phyloP scores from a whole-genome alignment of 1,140 invertebrate species.

The Archegozetes longisetosus region DNA sequence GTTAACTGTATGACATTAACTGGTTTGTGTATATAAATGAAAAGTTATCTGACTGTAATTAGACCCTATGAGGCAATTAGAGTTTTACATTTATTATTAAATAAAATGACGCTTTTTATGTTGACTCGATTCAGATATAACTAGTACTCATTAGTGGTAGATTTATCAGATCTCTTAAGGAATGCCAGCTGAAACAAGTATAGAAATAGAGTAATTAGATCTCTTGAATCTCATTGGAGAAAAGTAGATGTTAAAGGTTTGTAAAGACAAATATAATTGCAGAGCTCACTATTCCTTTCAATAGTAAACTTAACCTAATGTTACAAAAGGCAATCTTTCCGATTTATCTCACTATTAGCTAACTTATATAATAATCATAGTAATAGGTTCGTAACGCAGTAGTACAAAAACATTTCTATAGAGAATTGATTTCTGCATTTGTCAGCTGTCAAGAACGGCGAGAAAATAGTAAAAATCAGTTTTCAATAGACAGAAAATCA shows the following conservation, averaged over 20 bases:
- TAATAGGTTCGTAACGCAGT: neutral
- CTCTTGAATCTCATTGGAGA: neutral
- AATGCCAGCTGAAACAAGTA: neutral
- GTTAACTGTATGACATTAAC: neutral
- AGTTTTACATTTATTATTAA: neutral
- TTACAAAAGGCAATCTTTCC: neutral
- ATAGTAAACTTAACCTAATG: neutral
- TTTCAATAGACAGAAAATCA: neutral
- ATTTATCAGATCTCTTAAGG: neutral
- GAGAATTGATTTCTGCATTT: neutral
- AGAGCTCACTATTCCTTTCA: neutral
- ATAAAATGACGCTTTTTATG: neutral
- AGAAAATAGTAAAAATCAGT: neutral
- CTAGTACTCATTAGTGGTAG: neutral
- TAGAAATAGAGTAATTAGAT: neutral
- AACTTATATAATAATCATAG: neutral
- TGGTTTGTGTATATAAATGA: neutral
- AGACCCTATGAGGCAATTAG: neutral
- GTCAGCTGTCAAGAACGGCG: neutral
- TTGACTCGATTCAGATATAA: neutral
- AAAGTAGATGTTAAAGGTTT: neutral
- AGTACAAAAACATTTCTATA: neutral
- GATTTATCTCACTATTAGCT: neutral
- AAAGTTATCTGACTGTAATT: neutral
- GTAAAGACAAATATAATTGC: neutral